phyloP scores from a whole-genome alignment of 2,888 invertebrate genomes.

The Uloborus plumipes region DNA sequence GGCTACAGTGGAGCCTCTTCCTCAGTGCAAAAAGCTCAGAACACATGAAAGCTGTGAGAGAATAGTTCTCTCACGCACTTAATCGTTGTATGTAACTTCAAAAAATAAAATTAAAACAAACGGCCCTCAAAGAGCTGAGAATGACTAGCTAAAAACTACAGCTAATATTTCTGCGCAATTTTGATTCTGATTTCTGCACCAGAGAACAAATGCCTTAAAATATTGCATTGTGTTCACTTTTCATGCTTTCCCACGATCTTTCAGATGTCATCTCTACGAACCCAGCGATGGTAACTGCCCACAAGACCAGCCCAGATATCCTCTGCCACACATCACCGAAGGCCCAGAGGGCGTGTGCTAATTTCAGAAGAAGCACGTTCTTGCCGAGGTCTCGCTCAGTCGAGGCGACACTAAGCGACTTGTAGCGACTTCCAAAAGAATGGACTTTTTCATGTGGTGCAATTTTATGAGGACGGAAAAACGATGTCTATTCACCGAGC shows the following conservation, averaged over 20 bases:
- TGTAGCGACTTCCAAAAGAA: not conserved
- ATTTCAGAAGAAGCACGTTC: not conserved
- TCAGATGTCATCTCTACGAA: conserved; percentile 63
- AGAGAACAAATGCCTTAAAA: not conserved
- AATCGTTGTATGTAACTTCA: too few species aligned
- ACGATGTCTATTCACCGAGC: too few species aligned
- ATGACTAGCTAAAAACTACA: too few species aligned
- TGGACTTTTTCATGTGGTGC: conserved; percentile 14
- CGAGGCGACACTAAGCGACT: too few species aligned
- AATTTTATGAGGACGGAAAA: not conserved
- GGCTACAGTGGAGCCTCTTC: too few species aligned
- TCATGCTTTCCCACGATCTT: not conserved
- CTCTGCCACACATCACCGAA: conserved; percentile 57
- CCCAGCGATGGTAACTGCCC: conserved; percentile 62
- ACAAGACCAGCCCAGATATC: conserved; percentile 42
- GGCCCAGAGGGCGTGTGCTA: conserved; percentile 58
- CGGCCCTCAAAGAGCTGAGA: too few species aligned
- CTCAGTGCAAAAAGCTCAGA: too few species aligned
- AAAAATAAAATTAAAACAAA: too few species aligned
- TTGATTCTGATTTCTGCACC: not conserved
- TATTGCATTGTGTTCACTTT: not conserved
- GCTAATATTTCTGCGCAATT: not conserved
- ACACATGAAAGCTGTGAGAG: too few species aligned
- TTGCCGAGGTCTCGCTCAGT: too few species aligned
- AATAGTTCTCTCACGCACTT: too few species aligned